Conservation (phyloP, 2,797 vertebrate species). For the Macroramphosus scolopax region DNA sequence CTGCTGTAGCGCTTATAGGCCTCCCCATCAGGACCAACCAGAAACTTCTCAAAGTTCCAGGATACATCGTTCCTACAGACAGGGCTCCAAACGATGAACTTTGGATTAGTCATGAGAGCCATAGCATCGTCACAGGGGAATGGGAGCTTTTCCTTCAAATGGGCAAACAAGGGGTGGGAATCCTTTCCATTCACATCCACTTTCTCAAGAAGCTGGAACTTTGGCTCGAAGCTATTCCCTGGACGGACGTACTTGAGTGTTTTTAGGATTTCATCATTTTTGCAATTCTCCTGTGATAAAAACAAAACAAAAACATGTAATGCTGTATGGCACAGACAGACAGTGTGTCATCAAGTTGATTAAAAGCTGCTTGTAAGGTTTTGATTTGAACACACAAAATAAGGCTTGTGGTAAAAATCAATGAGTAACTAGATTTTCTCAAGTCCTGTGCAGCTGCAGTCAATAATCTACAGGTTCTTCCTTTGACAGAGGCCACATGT, state of each 20-base stretch:
- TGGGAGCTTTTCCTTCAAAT: constrained; percentile 83
- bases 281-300: constrained; percentile 81
- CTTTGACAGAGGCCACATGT: too few species aligned
- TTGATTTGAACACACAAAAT: too few species aligned
- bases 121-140: constrained; percentile 82
- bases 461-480: too few species aligned
- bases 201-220: constrained; percentile 86
- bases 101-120: constrained; percentile 87
- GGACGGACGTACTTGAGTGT: constrained; percentile 85
- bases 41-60: constrained; percentile 97
- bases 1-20: constrained; percentile 89
- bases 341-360: too few species aligned
- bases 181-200: constrained; percentile 86
- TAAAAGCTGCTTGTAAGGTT: too few species aligned
- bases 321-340: too few species aligned
- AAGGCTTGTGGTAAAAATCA: too few species aligned
- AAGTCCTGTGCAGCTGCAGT: too few species aligned
- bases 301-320: too few species aligned
- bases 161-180: constrained; percentile 84
- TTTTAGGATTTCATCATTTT: constrained; percentile 85
- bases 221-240: constrained; percentile 85
- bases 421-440: too few species aligned
- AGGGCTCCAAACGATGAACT: constrained; percentile 87
- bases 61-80: constrained; percentile 84
- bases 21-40: constrained; percentile 81